Evolutionary conservation across 2,797 vertebrate genomes (phyloP).

Genomic region (Chaunax sp.): DNA sequence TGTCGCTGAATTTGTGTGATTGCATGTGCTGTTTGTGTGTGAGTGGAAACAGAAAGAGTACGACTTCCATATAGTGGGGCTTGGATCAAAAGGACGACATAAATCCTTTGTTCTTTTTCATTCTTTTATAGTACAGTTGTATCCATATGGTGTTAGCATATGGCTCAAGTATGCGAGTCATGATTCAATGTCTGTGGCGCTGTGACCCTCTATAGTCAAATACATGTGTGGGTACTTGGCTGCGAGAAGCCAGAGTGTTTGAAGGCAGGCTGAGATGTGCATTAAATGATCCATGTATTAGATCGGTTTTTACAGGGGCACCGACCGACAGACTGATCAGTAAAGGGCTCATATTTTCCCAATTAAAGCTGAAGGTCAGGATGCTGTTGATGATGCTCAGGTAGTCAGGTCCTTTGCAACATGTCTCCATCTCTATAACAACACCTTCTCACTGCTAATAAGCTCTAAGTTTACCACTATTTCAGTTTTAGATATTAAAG

Average conservation of each 20-base stretch:
- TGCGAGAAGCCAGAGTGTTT: slow-evolving; percentile 34
- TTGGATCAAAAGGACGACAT: slow-evolving; percentile 69
- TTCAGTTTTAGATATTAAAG: slow-evolving; percentile 56
- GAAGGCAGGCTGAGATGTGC: slow-evolving; percentile 13
- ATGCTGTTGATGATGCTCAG: slow-evolving; percentile 83
- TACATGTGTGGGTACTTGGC: slow-evolving; percentile 48
- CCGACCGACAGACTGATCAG: slow-evolving; percentile 2
- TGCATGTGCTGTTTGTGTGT: slow-evolving; percentile 32
- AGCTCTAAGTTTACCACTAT: slow-evolving; percentile 84
- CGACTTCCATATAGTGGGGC: slow-evolving; percentile 61
- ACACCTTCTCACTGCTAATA: slow-evolving; percentile 88
- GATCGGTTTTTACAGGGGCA: slow-evolving; percentile 35
- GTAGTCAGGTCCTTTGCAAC: slow-evolving; percentile 81
- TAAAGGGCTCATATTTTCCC: slow-evolving; percentile 32
- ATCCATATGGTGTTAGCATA: slow-evolving; percentile 66
- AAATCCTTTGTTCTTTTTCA: slow-evolving; percentile 71
- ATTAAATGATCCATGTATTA: slow-evolving; percentile 13
- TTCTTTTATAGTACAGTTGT: slow-evolving; percentile 71
- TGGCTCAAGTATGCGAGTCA: slow-evolving; percentile 58
- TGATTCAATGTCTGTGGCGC: slow-evolving; percentile 53
- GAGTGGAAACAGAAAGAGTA: slow-evolving; percentile 61
- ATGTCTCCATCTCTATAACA: slow-evolving; percentile 78
- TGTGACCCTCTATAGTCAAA: slow-evolving; percentile 45
- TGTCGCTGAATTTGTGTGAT: slow-evolving; percentile 59
- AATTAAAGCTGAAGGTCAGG: slow-evolving; percentile 38